Percentiles rank a stretch among this genome's conserved stretches.
Conservation (phyloP, 2,113 vertebrate genomes). For the Blennius ocellaris region DNA sequence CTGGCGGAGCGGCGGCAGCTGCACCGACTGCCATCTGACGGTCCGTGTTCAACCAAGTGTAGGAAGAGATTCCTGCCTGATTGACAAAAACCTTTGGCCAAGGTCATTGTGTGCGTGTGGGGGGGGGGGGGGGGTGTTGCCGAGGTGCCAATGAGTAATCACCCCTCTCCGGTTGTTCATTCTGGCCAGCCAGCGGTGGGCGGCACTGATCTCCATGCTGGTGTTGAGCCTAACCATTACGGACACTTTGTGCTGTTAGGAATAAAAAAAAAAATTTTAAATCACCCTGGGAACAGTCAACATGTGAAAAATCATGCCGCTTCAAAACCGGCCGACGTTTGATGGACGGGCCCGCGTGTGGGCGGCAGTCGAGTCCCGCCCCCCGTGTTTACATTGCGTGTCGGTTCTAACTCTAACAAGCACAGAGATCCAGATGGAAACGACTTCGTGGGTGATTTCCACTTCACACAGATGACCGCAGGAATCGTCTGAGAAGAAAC, state of each 20-base stretch:
- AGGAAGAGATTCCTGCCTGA: conserved; percentile 43
- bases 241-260: conserved; percentile 30
- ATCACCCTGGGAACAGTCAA: conserved; percentile 47
- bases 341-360: conserved; percentile 22
- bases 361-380: conserved; percentile 22
- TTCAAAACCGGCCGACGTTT: conserved; percentile 16
- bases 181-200: conserved; percentile 2
- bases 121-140: background rate
- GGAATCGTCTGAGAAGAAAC: too few relatives aligned
- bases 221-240: conserved; percentile 35
- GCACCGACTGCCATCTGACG: conserved; percentile 56
- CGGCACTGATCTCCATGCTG: conserved; percentile 40
- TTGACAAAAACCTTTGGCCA: conserved; percentile 59
- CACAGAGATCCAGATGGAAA: background rate
- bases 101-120: conserved; percentile 37
- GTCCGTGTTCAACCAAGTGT: conserved; percentile 47
- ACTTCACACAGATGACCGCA: background rate
- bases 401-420: conserved; percentile 8
- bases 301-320: conserved; percentile 23
- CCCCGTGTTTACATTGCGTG: conserved; percentile 6
- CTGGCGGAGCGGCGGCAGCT: conserved; percentile 52
- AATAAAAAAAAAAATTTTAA: background rate
- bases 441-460: background rate
- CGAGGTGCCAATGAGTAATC: conserved; percentile 51
- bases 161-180: conserved; percentile 22